Conservation (phyloP, 2,113 vertebrate species). For the Oncorhynchus mykiss region DNA sequence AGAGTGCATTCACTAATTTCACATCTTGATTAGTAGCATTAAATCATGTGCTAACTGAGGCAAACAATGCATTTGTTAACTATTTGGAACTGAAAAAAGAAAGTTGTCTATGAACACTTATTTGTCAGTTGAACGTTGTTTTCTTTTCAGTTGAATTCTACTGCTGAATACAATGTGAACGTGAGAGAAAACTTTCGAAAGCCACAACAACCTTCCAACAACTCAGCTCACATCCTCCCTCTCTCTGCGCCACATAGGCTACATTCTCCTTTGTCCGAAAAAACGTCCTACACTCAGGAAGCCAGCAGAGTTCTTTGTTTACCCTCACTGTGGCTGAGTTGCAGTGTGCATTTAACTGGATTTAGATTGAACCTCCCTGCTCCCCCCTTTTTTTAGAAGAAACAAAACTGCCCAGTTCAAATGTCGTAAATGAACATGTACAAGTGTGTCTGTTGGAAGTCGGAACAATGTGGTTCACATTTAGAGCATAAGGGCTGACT, state of each 20-base stretch:
- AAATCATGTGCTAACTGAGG: not conserved
- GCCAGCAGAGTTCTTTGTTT: not conserved
- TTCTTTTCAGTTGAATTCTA: too few relatives aligned
- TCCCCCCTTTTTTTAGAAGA: not conserved
- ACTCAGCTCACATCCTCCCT: not conserved
- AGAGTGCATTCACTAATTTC: not conserved
- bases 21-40: not conserved
- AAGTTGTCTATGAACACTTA: not conserved
- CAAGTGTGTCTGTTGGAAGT: too few relatives aligned
- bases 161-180: too few relatives aligned
- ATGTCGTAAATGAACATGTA: not conserved
- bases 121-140: not conserved
- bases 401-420: not conserved
- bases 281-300: not conserved
- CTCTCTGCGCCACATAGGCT: not conserved
- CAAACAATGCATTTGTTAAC: too few relatives aligned
- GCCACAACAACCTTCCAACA: not conserved
- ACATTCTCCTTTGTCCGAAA: not conserved
- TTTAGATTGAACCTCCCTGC: not conserved
- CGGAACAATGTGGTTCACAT: too few relatives aligned
- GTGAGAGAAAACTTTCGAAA: too few relatives aligned
- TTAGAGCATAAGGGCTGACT: too few relatives aligned
- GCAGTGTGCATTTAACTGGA: conserved; percentile 1
- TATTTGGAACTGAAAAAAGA: too few relatives aligned
- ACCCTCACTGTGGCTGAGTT: not conserved